Conservation (phyloP, 1,140 invertebrate species). For the Pseudoatta argentina region DNA sequence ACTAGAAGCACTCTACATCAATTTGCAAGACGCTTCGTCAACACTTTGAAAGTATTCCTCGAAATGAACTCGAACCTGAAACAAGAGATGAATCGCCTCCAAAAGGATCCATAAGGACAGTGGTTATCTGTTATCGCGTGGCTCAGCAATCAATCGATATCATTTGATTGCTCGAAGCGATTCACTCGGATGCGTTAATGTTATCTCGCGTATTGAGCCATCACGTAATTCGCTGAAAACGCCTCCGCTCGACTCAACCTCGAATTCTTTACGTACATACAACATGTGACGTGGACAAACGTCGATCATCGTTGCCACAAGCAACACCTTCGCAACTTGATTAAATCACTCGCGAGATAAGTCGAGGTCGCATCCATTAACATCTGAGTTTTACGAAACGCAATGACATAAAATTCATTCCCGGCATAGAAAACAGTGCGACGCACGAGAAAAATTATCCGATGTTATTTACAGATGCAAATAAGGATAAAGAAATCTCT, state of each 20-base stretch:
- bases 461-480: conserved; percentile 25
- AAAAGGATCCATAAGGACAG: background rate
- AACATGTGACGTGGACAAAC: conserved; percentile 25
- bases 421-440: background rate
- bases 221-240: conserved; percentile 25
- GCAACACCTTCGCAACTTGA: conserved; percentile 49
- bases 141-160: conserved; percentile 5
- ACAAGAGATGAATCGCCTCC: too few species aligned
- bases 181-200: background rate
- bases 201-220: background rate
- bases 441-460: background rate
- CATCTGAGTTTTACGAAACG: conserved; percentile 27
- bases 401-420: conserved; percentile 6
- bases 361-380: conserved; percentile 48
- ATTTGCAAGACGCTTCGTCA: background rate
- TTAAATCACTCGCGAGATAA: conserved; percentile 23
- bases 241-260: conserved; percentile 23
- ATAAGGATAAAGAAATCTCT: background rate
- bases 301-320: conserved; percentile 48
- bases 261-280: conserved; percentile 41
- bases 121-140: conserved; percentile 25
- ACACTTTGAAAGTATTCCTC: conserved; percentile 4
- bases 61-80: background rate
- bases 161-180: background rate
- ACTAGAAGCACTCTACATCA: conserved; percentile 1